phyloP scores from a whole-genome alignment of 2,113 vertebrate species.

The Thunnus thynnus region DNA sequence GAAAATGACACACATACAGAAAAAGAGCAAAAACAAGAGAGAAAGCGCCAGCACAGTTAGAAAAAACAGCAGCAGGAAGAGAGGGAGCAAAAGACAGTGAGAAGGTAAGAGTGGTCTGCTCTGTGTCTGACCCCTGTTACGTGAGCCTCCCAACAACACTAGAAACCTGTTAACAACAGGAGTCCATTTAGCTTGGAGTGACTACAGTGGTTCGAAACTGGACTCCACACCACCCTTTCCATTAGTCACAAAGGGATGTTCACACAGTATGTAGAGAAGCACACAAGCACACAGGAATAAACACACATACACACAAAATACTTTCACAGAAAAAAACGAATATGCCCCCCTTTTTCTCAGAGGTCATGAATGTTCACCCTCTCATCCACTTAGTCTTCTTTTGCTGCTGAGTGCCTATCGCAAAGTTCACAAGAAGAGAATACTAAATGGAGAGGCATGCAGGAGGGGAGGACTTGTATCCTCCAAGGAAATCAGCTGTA shows the following conservation, averaged over 20 bases:
- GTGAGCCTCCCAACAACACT: conserved; percentile 55
- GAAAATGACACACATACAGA: background rate
- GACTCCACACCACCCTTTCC: conserved; percentile 48
- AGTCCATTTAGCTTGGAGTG: conserved; percentile 71
- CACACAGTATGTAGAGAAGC: conserved; percentile 11
- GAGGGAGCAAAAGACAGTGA: conserved; percentile 8
- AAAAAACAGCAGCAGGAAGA: conserved; percentile 4
- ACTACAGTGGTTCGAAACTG: conserved; percentile 43
- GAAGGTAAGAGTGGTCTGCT: conserved; percentile 39
- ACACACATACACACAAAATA: conserved; percentile 25
- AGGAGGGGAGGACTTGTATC: conserved; percentile 7
- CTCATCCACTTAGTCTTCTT: conserved; percentile 28
- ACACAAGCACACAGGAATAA: background rate
- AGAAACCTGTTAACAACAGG: conserved; percentile 72
- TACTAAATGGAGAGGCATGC: conserved; percentile 37
- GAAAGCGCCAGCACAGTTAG: background rate
- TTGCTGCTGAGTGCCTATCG: background rate
- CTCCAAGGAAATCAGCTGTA: conserved; percentile 30
- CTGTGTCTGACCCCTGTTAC: conserved; percentile 70
- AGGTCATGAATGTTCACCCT: conserved; percentile 31
- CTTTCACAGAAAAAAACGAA: conserved; percentile 8
- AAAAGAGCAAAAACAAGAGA: background rate
- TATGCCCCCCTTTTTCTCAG: conserved; percentile 18
- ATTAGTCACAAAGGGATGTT: conserved; percentile 51
- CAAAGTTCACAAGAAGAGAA: conserved; percentile 13